Evolutionary conservation across 2,113 vertebrate species (phyloP), one percentile per base, ranked within the genome.

Genomic region (Dolichotis patagonum): DNA sequence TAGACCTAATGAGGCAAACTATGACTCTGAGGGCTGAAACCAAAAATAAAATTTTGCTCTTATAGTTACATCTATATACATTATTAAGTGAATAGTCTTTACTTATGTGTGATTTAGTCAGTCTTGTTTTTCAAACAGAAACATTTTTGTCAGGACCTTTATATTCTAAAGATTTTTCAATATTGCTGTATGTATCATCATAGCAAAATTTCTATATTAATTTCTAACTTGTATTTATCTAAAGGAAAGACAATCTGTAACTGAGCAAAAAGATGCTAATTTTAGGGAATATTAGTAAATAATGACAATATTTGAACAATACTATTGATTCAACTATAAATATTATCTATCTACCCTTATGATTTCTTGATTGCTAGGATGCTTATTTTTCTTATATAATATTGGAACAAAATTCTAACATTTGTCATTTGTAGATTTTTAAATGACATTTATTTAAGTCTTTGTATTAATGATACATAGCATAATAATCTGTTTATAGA

Each of bases 301-400:
- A 11, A 11, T 43, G 2, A 1, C 3, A 41, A 49, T 49, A 62
- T 96, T 88, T 91, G 28, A 81, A 46, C 17, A 14, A 13, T 77
- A 14, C 14, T 75, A 14, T 73, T 54, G 62, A 56, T 88, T 82
- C 38, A 54, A 46, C 1, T 63, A 81, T 75, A 78, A 78, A 63
- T 43, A 41, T 58, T 95, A 22, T 83, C 13, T 84, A 24, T 83
- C 13, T 84, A 24, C 11, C 49, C 0, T 83, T 78, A 67, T 5
- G 41, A 77, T 69, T 89, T 65, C 32, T 85, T 85, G 3, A 65
- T 95, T 14, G 46, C 35, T 85, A 81, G 52, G 26, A 49, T 88
- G 38, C 58, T 89, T 89, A 60, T 71, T 95, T 91, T 30, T 86
- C 14, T 52, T 91, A 19, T 77, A n/a, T 60, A 60, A 94, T 89